Base-by-base conservation (phyloP, 1,140 invertebrate species). In the Megalopta genalis region DNA sequence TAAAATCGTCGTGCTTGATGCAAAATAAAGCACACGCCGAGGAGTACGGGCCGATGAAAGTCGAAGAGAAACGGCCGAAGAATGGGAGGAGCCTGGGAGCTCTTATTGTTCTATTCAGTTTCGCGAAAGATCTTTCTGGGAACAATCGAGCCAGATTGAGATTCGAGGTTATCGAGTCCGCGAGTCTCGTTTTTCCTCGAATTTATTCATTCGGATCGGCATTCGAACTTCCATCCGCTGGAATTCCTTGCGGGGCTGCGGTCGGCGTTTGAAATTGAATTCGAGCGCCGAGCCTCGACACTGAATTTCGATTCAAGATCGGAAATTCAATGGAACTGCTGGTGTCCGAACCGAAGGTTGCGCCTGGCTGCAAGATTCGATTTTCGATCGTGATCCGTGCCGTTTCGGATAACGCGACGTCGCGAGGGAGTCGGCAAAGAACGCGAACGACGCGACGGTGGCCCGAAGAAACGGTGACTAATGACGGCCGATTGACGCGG, bases 21-120 rank as follows among this genome's bases (percentile, higher is more conserved):
- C 57, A 71, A 77, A 71, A 63, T 63, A 70, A 71, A 77, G 39
- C 27, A n/a, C 27, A n/a, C 32, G 63, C n/a, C 39, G 32, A 46
- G 59, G 59, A 71, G 71, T 71, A 71, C 46, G 23, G 32, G 76
- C 14, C 23, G 76, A 77, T 71, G 68, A 77, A 77, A 77, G 59
- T 72, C 12, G 68, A 23, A 12, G 46, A 42, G 59, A 64, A 77
- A 77, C 66, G 75, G 16, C 8, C 27, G 32, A 62, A 37, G 23
- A 27, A 63, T 21, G 59, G 25, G 25, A 62, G 59, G 10, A 62
- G 54, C 54, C 14, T n/a, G n/a, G 49, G 18, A 7, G 32, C 54
- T n/a, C 21, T n/a, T n/a, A 57, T 57, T 57, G 54, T 57, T 57
- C 54, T 57, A 57, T 57, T 57, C 54, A n/a, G 6, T n/a, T 57